Evolutionary conservation across 2,113 vertebrate genomes (phyloP), one percentile per base, ranked within the genome.

Genomic region (Electrona antarctica): DNA sequence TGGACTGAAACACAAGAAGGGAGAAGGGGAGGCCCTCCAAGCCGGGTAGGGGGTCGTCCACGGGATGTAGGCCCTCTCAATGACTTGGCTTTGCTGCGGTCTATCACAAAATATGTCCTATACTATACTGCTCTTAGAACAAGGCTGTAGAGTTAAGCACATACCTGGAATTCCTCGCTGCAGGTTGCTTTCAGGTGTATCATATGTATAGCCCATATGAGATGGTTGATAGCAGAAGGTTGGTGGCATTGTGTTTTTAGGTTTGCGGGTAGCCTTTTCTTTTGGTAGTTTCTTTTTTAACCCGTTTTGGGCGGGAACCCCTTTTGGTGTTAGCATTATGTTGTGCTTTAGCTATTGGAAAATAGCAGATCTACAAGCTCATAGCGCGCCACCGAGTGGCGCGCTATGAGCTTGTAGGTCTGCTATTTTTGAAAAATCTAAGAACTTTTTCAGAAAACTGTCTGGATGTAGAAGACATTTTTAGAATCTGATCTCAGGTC

Each of bases 1-100:
- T 89, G 79, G 79, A 64, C 50, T 87, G 89, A 82, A 85, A 90
- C 81, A 64, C 67, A 68, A 91, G 88, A 79, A 65, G 70, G 21
- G 63, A 49, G 65, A 68, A 66, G 64, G 66, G 78, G 82, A 71
- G 77, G 74, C 33, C 33, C 33, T 77, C 67, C 12, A 56, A 66
- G 68, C 72, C 73, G 73, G 67, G 64, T 82, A 63, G 82, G 60
- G 71, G 79, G 59, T 80, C 60, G 74, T 57, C 61, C 60, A 55
- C 7, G 66, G 49, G 21, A 21, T 21, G 21, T 9, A 6, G 65
- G 67, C 73, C 67, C 47, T 71, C 75, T 79, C 3, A 0, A 55
- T 69, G 75, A 81, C 79, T 84, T 60, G 74, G 76, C 59, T 14
- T 70, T 57, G 1, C 51, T 63, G 7, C 71, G 52, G 69, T 79